A percentile compares a stretch with the other conserved stretches of the same genome.
Conservation (phyloP, 2,888 invertebrate species). For the Latrodectus elegans region DNA sequence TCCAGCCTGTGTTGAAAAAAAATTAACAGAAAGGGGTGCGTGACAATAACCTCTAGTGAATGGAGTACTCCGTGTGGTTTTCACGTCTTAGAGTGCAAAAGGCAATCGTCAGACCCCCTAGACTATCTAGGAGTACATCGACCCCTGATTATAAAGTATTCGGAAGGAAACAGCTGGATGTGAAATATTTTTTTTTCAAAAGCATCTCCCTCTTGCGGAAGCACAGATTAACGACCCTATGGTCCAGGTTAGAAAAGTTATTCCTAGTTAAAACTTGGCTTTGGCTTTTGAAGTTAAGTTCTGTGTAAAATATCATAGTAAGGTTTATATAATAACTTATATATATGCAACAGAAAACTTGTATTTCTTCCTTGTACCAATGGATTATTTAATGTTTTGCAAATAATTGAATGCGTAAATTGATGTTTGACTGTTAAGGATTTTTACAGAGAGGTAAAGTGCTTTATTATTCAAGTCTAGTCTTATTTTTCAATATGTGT, state of each 20-base stretch:
- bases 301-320: no score
- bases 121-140: conserved; percentile 14
- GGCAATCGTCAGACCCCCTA: conserved; percentile 57
- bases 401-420: no score
- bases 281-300: background rate
- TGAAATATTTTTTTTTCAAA: background rate
- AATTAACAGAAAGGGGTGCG: conserved; percentile 35
- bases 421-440: no score
- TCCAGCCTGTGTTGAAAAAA: background rate
- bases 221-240: conserved; percentile 39
- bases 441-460: no score
- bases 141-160: conserved; percentile 35
- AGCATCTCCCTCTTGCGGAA: conserved; percentile 37
- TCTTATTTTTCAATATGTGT: no score
- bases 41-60: conserved; percentile 44
- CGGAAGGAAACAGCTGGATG: conserved; percentile 59
- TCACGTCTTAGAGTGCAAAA: conserved; percentile 38
- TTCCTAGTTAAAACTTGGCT: conserved; percentile 1
- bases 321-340: no score
- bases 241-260: background rate
- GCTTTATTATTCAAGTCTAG: no score
- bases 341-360: no score
- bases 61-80: conserved; percentile 16
- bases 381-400: no score
- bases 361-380: no score